phyloP scores from a whole-genome alignment of 2,113 vertebrate genomes.

The Anseranas semipalmata region DNA sequence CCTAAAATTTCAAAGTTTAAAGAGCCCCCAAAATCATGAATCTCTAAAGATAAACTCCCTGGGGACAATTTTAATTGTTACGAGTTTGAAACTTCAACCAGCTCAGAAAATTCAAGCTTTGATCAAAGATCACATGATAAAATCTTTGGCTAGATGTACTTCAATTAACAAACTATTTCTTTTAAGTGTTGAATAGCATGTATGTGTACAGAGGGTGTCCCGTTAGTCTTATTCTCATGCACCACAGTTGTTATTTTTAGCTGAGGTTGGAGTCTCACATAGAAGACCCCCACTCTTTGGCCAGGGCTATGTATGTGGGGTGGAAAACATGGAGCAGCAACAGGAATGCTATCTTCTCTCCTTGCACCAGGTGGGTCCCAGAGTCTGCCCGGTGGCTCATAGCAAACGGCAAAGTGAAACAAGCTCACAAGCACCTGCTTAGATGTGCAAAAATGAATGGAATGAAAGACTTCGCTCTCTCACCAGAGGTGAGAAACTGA shows the following conservation, averaged over 20 bases:
- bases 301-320: neutral
- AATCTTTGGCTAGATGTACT: neutral
- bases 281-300: neutral
- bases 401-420: slow-evolving; percentile 77
- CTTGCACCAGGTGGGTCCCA: slow-evolving; percentile 85
- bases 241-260: neutral
- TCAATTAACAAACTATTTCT: neutral
- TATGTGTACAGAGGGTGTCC: neutral
- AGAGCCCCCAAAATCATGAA: neutral
- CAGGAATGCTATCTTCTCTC: neutral
- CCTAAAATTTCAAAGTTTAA: neutral
- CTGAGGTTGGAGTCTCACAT: neutral
- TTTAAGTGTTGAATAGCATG: neutral
- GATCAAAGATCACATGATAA: neutral
- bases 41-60: neutral
- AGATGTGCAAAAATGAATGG: slow-evolving; percentile 84
- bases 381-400: slow-evolving; percentile 92
- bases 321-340: neutral
- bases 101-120: neutral
- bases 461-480: slow-evolving; percentile 44
- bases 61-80: neutral
- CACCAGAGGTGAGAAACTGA: slow-evolving; percentile 36
- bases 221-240: neutral
- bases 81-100: neutral
- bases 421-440: slow-evolving; percentile 81